phyloP scores from a whole-genome alignment of 2,888 invertebrate species.

The Pseudolycoriella hygida region DNA sequence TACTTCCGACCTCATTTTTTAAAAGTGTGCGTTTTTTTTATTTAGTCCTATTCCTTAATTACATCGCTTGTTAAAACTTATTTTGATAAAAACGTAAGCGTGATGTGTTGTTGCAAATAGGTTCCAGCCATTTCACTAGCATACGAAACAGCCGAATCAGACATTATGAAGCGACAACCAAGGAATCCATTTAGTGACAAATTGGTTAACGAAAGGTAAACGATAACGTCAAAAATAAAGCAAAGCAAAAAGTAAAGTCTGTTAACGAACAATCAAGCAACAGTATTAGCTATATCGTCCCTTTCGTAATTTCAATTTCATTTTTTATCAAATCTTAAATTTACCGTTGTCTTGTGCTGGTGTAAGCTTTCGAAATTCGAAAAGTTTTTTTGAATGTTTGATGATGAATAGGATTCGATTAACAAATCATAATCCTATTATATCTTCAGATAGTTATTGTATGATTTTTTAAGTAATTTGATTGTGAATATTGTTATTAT shows the following conservation, averaged over 20 bases:
- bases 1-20: neutral
- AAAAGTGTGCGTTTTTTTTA: neutral
- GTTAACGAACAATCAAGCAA: neutral
- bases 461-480: too few relatives aligned
- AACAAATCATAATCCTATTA: too few relatives aligned
- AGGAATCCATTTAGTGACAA: constrained; percentile 95
- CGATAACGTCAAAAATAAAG: constrained; percentile 8
- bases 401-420: too few relatives aligned
- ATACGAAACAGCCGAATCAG: constrained; percentile 95
- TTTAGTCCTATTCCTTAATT: constrained; percentile 5
- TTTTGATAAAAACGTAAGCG: constrained; percentile 12
- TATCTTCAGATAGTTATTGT: too few relatives aligned
- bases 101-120: constrained; percentile 30
- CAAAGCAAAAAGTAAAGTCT: constrained; percentile 3
- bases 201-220: constrained; percentile 96
- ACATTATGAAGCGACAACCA: constrained; percentile 97
- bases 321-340: too few relatives aligned
- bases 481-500: too few relatives aligned
- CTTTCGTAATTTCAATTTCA: too few relatives aligned
- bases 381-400: neutral
- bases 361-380: neutral
- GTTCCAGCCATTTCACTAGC: constrained; percentile 97
- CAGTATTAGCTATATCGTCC: neutral
- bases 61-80: constrained; percentile 8
- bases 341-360: constrained; percentile 3